phyloP scores from a whole-genome alignment of 2,888 invertebrate species.

The Leucozona laternaria region DNA sequence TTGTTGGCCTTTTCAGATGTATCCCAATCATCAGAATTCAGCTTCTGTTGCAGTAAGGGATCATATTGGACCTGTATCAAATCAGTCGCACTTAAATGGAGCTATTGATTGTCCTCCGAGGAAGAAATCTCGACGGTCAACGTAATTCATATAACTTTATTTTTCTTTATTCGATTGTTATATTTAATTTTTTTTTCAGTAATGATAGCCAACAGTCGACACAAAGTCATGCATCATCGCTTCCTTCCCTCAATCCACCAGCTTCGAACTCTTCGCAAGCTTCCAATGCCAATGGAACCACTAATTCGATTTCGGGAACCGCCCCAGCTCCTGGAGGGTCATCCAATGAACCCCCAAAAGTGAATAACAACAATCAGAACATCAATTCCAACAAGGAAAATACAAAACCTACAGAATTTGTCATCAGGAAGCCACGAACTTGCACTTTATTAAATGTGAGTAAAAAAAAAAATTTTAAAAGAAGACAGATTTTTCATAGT shows the following conservation, averaged over 20 bases:
- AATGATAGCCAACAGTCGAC: conserved; percentile 82
- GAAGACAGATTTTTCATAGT: not conserved
- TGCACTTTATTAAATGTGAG: conserved; percentile 82
- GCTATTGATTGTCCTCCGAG: conserved; percentile 87
- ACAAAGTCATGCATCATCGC: conserved; percentile 81
- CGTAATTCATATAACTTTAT: conserved; percentile 85
- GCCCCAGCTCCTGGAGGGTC: not conserved
- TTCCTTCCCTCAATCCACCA: conserved; percentile 78
- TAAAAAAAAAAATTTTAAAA: not conserved
- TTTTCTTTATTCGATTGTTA: not conserved
- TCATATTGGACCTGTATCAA: conserved; percentile 78
- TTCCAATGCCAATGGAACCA: conserved; percentile 60
- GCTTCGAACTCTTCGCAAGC: conserved; percentile 75
- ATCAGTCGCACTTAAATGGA: conserved; percentile 81
- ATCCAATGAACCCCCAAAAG: conserved; percentile 59
- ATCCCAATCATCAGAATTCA: conserved; percentile 80
- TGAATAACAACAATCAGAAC: conserved; percentile 77
- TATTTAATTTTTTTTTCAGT: conserved; percentile 73
- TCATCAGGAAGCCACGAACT: conserved; percentile 82
- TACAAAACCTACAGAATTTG: conserved; percentile 81
- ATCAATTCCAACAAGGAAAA: conserved; percentile 82
- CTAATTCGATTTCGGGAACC: conserved; percentile 39
- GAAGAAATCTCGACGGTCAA: conserved; percentile 96
- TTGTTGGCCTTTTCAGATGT: conserved; percentile 78
- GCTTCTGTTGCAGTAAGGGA: conserved; percentile 79